A percentile compares a stretch with the other conserved stretches of the same genome.
These are phyloP conservation scores for Psammodynastes pulverulentus DNA, from an alignment of 2,113 vertebrate genomes.

Conservation along the genomic window DNA sequence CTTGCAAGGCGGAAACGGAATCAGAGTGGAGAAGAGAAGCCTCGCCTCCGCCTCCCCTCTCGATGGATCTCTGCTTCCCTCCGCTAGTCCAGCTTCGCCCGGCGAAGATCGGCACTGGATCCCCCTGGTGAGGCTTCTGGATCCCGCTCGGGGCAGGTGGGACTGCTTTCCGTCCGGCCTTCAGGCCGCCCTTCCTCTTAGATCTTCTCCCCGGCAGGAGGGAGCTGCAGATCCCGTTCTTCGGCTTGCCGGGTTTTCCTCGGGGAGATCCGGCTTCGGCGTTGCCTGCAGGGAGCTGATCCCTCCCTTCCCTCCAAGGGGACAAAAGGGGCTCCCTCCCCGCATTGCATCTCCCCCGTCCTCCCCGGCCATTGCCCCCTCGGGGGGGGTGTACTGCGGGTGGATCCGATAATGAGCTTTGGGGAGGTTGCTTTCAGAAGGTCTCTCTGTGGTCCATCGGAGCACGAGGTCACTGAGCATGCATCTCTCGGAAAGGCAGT, in stretches of 20 bases:
- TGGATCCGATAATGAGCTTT: neutral
- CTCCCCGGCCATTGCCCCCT: neutral
- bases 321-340: neutral
- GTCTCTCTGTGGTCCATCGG: no score
- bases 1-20: neutral
- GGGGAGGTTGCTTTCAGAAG: neutral
- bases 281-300: neutral
- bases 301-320: no score
- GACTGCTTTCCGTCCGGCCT: no score
- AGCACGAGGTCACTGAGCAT: no score
- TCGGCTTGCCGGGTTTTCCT: no score
- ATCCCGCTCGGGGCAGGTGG: rapidly evolving
- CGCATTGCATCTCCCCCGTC: neutral
- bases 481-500: neutral
- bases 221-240: no score
- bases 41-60: no score
- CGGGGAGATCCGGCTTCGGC: no score
- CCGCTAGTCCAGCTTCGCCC: neutral
- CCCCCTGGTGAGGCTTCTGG: neutral
- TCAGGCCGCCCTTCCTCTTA: no score
- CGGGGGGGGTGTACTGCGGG: neutral
- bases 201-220: no score
- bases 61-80: rapidly evolving
- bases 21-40: neutral
- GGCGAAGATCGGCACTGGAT: no score